Evolutionary conservation across 2,113 vertebrate genomes (phyloP).

Genomic region (Haliaeetus leucogaster): DNA sequence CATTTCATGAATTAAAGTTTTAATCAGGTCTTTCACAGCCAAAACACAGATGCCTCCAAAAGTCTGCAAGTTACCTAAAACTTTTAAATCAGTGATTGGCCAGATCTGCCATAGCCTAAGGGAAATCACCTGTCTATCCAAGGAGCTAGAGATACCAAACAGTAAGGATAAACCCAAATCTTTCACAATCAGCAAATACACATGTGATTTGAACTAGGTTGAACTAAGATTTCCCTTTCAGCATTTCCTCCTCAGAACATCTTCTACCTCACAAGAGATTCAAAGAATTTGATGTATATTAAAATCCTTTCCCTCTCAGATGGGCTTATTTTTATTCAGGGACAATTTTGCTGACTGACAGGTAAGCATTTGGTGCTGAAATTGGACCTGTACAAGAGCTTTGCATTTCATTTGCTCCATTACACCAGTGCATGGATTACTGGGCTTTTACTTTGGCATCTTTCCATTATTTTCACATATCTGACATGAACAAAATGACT

Average conservation of each 20-base stretch:
- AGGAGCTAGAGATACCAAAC: constrained; percentile 28
- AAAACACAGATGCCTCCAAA: constrained; percentile 12
- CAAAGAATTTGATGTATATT: constrained; percentile 84
- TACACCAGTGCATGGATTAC: constrained; percentile 86
- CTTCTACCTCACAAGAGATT: constrained; percentile 63
- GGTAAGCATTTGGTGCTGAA: constrained; percentile 78
- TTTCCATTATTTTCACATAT: constrained; percentile 84
- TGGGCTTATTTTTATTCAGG: constrained; percentile 81
- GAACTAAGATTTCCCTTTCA: constrained; percentile 70
- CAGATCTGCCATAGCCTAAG: not conserved
- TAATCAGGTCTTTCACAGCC: constrained; percentile 56
- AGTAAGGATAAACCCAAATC: constrained; percentile 54
- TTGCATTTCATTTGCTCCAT: constrained; percentile 88
- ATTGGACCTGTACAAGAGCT: constrained; percentile 79
- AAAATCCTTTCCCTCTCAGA: constrained; percentile 80
- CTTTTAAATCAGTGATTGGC: constrained; percentile 33
- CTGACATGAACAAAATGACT: constrained; percentile 82
- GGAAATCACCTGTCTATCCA: constrained; percentile 44
- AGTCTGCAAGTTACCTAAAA: constrained; percentile 51
- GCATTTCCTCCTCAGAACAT: constrained; percentile 56
- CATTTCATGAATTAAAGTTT: constrained; percentile 53
- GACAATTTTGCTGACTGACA: constrained; percentile 87
- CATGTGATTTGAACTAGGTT: constrained; percentile 42
- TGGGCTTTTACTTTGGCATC: constrained; percentile 78
- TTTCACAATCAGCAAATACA: constrained; percentile 62